Evolutionary conservation across 2,113 vertebrate genomes (phyloP).

Genomic region (Etia nguti): DNA sequence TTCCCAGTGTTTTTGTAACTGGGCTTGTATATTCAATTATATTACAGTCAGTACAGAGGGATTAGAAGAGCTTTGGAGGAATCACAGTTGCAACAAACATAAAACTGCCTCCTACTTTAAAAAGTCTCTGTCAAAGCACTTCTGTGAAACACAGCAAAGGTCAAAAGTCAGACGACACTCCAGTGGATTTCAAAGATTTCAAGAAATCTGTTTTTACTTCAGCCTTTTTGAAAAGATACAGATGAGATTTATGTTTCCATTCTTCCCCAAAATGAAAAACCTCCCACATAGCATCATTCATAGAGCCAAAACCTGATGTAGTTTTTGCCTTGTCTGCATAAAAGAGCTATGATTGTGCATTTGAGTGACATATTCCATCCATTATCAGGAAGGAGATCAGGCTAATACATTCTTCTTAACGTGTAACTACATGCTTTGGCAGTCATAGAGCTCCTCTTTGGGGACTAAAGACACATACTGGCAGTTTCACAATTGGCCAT

Average conservation of each 20-base stretch:
- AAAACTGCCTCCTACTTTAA: background rate
- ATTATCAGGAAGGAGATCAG: background rate
- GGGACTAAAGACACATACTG: background rate
- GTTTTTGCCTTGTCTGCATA: background rate
- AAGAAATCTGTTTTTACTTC: background rate
- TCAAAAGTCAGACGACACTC: background rate
- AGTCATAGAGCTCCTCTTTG: background rate
- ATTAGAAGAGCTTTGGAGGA: background rate
- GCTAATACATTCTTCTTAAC: background rate
- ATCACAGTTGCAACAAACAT: background rate
- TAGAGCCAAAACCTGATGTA: background rate
- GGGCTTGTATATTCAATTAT: no score
- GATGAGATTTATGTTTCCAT: background rate
- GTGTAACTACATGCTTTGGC: background rate
- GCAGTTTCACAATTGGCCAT: background rate
- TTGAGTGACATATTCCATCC: background rate
- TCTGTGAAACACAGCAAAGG: background rate
- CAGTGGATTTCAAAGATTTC: background rate
- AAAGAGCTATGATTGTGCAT: background rate
- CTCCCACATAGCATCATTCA: background rate
- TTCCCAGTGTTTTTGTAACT: no score
- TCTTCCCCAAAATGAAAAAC: background rate
- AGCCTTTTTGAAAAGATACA: background rate
- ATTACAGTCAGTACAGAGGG: background rate
- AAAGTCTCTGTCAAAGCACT: background rate